Base-by-base conservation (phyloP, 2,113 vertebrate genomes). In the Struthidea cinerea region DNA sequence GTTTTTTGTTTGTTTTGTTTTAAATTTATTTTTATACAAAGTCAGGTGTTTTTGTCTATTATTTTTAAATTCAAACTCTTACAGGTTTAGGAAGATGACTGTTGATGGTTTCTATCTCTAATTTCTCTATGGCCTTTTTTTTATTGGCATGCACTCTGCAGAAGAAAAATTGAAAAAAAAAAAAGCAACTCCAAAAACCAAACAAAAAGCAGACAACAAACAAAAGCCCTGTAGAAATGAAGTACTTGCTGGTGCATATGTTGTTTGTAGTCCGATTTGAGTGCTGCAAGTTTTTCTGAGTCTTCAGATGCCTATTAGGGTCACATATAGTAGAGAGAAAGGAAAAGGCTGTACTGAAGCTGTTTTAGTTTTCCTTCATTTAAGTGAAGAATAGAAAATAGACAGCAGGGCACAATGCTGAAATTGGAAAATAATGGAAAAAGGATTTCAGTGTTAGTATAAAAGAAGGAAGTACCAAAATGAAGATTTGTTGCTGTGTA, bases 41-140 rank as follows among this genome's bases (percentile, higher is more conserved):
- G 11, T 37, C 11, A 27, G 10, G 5, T 28, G 6, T 0, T 24
- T 37, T 46, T 42, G 3, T 20, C 3, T 32, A 32, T 67, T 37
- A 9, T 39, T 50, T 56, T 68, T 44, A 28, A 33, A 24, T 27
- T 33, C 42, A 73, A 77, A 82, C 13, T 52, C 7, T 82, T 81
- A 28, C 16, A 56, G 21, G 8, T 11, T 61, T 53, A 32, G 42
- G 42, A 78, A 64, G 41, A 32, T 7, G 13, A 37, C 17, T 39
- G 19, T 41, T 1, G 20, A 27, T 64, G 24, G 8, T 60, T 91
- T 77, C 53, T 44, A 77, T 8, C 10, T 71, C 14, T 53, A 2
- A 18, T 71, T 79, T 81, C n/a, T 85, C 13, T 47, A 11, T 16
- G 7, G 9, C 49, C 7, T 65, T 88, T 0, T 0, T 87, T 92